Conservation (phyloP, 2,113 vertebrate genomes). For the Pao palembangensis region DNA sequence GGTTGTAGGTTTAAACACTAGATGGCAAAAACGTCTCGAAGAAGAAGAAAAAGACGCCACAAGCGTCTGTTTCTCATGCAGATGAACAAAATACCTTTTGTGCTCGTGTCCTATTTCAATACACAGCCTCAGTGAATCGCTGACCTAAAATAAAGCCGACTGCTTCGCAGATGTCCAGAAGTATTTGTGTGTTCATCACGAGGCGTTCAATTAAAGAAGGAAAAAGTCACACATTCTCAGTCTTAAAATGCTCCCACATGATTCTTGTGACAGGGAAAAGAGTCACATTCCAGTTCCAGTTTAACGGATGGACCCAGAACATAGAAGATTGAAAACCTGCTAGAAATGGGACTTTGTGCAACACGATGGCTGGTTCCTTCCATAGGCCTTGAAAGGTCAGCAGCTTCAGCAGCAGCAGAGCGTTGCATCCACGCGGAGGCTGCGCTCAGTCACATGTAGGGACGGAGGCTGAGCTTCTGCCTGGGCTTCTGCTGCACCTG, state of each 20-base stretch:
- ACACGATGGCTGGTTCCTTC: no score
- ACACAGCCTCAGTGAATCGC: neutral
- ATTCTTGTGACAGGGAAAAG: no score
- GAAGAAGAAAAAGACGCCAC: no score
- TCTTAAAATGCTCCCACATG: no score
- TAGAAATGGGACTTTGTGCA: no score
- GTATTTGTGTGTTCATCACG: neutral
- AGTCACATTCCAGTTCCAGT: no score
- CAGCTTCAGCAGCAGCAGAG: no score
- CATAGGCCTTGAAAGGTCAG: no score
- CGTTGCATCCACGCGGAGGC: neutral
- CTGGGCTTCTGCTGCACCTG: conserved; percentile 27
- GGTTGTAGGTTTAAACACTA: neutral
- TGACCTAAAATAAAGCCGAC: neutral
- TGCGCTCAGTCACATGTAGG: neutral
- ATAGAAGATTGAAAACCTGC: no score
- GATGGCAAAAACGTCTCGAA: conserved; percentile 18
- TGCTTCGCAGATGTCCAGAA: neutral
- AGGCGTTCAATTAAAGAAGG: neutral
- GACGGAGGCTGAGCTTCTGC: neutral
- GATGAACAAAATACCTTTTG: neutral
- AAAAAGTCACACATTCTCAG: no score
- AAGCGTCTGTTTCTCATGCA: neutral
- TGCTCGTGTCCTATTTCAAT: neutral
- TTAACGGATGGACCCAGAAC: no score